Conservation (phyloP, 2,113 vertebrate genomes). For the Macquaria australasica region DNA sequence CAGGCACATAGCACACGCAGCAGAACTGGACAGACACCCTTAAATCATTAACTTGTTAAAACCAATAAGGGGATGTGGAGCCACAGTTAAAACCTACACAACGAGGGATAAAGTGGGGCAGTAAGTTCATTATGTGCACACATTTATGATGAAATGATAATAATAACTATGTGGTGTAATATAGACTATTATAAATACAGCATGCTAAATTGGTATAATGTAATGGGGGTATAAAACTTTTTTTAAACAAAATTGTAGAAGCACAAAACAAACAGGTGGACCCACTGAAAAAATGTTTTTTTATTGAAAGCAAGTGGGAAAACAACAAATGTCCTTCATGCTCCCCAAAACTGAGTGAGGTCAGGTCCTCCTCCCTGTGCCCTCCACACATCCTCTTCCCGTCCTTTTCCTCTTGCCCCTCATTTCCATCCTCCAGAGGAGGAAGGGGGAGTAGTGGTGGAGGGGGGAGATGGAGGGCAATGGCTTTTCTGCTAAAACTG, state of each 20-base stretch:
- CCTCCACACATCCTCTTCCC: slow-evolving; percentile 59
- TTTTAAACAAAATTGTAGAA: background rate
- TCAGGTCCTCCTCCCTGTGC: slow-evolving; percentile 54
- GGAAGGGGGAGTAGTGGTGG: slow-evolving; percentile 10
- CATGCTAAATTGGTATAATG: background rate
- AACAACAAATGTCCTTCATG: slow-evolving; percentile 21
- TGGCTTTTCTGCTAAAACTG: slow-evolving; percentile 84
- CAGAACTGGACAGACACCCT: slow-evolving; percentile 23
- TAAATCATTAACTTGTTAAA: slow-evolving; percentile 54
- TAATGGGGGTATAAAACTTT: background rate
- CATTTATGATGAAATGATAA: slow-evolving; percentile 18
- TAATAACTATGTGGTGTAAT: background rate
- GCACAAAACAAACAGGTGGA: background rate
- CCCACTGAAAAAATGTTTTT: background rate
- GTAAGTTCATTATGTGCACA: slow-evolving; percentile 68
- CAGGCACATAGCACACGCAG: slow-evolving; percentile 17
- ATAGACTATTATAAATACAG: background rate
- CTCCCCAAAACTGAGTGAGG: slow-evolving; percentile 53
- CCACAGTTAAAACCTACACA: slow-evolving; percentile 55
- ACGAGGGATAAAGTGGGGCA: slow-evolving; percentile 45
- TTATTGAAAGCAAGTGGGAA: slow-evolving; percentile 8
- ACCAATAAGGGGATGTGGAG: slow-evolving; percentile 36
- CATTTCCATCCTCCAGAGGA: slow-evolving; percentile 63
- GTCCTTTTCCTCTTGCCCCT: slow-evolving; percentile 71
- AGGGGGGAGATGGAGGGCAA: slow-evolving; percentile 55